Conservation (phyloP, 1,140 invertebrate genomes). For the Galendromus occidentalis region DNA sequence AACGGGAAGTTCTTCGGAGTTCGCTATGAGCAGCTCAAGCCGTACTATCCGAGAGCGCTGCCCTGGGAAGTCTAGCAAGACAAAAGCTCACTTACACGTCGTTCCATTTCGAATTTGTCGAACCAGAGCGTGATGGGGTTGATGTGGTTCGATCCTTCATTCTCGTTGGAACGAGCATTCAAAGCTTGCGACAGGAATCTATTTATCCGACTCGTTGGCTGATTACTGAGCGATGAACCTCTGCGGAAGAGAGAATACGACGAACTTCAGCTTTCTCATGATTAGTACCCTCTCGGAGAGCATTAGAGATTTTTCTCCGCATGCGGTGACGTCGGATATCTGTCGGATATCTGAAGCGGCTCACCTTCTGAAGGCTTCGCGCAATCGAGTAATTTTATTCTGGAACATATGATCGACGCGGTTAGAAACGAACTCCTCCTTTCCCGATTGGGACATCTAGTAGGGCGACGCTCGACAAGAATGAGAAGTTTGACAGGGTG, state of each 20-base stretch:
- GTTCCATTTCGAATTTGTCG: slow-evolving; percentile 56
- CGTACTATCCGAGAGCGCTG: background rate
- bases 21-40: background rate
- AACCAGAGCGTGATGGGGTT: slow-evolving; percentile 62
- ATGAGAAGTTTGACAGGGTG: too few relatives aligned
- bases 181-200: slow-evolving; percentile 75
- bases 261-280: background rate
- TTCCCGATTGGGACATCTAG: too few relatives aligned
- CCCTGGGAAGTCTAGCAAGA: background rate
- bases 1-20: background rate
- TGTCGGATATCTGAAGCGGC: too few relatives aligned
- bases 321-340: too few relatives aligned
- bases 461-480: too few relatives aligned
- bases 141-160: slow-evolving; percentile 68
- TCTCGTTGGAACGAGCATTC: slow-evolving; percentile 65
- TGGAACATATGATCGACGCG: too few relatives aligned
- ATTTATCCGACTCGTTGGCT: slow-evolving; percentile 44
- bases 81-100: slow-evolving; percentile 34
- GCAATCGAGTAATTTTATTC: too few relatives aligned
- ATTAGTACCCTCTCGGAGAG: too few relatives aligned
- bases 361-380: too few relatives aligned
- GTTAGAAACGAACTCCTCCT: too few relatives aligned
- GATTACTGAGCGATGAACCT: slow-evolving; percentile 18
- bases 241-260: slow-evolving; percentile 4
- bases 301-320: too few relatives aligned